Evolutionary conservation across 1,140 invertebrate species (phyloP).

Genomic region (Aphelenchoides fujianensis): DNA sequence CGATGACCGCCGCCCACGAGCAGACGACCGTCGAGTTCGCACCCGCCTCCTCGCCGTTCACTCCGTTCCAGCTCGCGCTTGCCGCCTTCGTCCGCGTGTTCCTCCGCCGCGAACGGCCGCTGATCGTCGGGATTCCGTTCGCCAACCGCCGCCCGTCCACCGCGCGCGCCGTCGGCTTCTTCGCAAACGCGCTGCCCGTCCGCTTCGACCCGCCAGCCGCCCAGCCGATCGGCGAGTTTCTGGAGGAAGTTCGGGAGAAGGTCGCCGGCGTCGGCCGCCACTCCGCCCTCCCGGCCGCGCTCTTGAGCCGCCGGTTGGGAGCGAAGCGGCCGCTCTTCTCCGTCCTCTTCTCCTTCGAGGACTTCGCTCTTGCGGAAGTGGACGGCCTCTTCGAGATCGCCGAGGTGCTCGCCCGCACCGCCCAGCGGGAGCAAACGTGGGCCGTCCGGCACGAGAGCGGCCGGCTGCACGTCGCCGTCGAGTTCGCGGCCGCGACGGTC

Average conservation of each 20-base stretch:
- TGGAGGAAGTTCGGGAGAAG: constrained; percentile 33
- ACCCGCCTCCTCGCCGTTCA: neutral
- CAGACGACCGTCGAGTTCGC: neutral
- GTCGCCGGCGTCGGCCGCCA: constrained; percentile 10
- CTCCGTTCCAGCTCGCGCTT: constrained; percentile 8
- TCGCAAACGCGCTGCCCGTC: constrained; percentile 25
- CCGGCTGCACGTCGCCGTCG: neutral
- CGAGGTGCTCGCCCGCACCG: neutral
- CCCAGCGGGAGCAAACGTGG: constrained; percentile 34
- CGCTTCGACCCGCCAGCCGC: neutral
- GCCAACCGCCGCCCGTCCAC: constrained; percentile 5
- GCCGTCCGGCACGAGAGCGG: constrained; percentile 3
- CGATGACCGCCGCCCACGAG: neutral
- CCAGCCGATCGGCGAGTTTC: neutral
- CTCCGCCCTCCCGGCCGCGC: constrained; percentile 23
- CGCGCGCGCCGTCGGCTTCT: constrained; percentile 25
- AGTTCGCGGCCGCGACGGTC: neutral
- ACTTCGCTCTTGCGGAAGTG: constrained; percentile 18
- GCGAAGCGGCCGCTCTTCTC: constrained; percentile 31
- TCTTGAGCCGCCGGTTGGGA: constrained; percentile 20
- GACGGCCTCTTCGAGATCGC: constrained; percentile 7
- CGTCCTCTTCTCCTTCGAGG: constrained; percentile 29
- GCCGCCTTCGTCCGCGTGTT: constrained; percentile 15
- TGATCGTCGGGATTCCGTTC: constrained; percentile 32
- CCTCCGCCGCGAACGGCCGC: constrained; percentile 13